Evolutionary conservation across 2,888 invertebrate genomes (phyloP).

Genomic region (Conus canariensis): DNA sequence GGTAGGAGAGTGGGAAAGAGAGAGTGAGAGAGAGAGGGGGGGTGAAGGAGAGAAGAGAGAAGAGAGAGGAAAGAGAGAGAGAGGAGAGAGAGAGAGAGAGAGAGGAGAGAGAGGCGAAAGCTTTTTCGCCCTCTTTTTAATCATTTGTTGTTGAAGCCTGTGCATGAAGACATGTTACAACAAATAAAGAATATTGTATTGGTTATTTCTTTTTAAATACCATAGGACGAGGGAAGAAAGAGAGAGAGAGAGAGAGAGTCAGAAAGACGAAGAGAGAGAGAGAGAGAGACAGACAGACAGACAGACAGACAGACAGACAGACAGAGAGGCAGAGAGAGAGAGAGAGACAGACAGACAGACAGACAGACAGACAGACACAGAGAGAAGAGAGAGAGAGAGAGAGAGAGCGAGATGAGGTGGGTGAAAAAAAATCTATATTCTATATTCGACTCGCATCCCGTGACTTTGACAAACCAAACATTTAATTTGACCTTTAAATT

Average conservation of each 20-base stretch:
- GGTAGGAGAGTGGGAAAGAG: neutral
- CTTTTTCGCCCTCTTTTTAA: no score
- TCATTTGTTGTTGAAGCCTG: no score
- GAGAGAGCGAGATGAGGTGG: neutral
- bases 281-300: no score
- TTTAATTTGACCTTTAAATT: conserved; percentile 30
- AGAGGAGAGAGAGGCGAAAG: no score
- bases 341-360: neutral
- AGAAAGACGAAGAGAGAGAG: neutral
- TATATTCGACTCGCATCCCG: conserved; percentile 24
- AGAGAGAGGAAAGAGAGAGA: no score
- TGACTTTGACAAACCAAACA: conserved; percentile 30
- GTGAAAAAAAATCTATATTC: conserved; percentile 14
- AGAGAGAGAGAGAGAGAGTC: no score
- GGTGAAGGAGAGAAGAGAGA: neutral
- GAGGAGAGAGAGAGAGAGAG: no score
- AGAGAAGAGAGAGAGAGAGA: neutral
- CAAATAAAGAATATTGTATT: no score
- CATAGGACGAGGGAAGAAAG: no score
- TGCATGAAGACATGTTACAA: no score
- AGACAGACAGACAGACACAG: no score
- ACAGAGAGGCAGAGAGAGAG: neutral
- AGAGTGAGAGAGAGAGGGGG: neutral
- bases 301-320: neutral
- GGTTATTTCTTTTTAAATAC: no score